These are phyloP conservation scores for Adelognathus sp. DNA, from an alignment of 2,888 invertebrate species.

Conservation along the genomic window DNA sequence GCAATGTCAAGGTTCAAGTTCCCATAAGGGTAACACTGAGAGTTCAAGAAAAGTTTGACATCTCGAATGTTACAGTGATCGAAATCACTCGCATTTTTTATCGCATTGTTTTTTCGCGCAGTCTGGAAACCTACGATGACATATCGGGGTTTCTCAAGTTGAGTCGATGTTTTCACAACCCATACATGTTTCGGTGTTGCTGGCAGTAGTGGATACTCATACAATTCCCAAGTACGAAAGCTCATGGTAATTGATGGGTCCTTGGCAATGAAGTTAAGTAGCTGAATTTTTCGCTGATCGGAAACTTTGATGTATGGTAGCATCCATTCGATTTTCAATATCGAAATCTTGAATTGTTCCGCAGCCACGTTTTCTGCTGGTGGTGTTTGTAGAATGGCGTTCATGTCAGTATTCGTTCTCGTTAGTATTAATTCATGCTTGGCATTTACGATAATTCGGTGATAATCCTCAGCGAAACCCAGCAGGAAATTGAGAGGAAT, in stretches of 20 bases:
- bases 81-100: not conserved
- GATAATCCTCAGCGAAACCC: too few relatives aligned
- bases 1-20: not conserved
- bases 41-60: slow-evolving; percentile 9
- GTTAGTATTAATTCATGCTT: too few relatives aligned
- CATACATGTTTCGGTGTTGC: slow-evolving; percentile 3
- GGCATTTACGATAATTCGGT: too few relatives aligned
- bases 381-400: too few relatives aligned
- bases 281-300: too few relatives aligned
- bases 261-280: slow-evolving; percentile 50
- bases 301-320: too few relatives aligned
- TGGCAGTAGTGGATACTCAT: slow-evolving; percentile 75
- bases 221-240: slow-evolving; percentile 76
- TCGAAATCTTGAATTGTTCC: too few relatives aligned
- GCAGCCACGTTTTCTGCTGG: too few relatives aligned
- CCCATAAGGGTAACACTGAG: not conserved
- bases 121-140: not conserved
- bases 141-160: slow-evolving; percentile 17
- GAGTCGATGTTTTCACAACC: slow-evolving; percentile 2
- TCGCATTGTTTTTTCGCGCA: not conserved
- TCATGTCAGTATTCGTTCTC: too few relatives aligned
- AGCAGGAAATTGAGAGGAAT: too few relatives aligned
- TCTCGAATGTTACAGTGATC: not conserved
- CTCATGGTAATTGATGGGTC: slow-evolving; percentile 53
- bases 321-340: too few relatives aligned